Conservation (phyloP, 2,113 vertebrate species). For the Thamnaconus septentrionalis region DNA sequence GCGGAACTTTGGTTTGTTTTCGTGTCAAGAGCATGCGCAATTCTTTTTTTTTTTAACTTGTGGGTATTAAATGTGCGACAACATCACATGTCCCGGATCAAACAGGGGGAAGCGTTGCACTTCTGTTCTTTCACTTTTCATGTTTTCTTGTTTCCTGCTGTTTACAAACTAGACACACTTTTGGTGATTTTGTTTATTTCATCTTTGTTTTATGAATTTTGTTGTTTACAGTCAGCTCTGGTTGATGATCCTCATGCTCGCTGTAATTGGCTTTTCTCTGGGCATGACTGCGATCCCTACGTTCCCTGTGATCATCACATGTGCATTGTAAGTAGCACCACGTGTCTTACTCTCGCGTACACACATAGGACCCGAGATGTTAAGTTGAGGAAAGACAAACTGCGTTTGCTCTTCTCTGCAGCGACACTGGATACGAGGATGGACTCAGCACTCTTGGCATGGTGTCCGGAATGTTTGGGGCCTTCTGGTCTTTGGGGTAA, state of each 20-base stretch:
- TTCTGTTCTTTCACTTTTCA: neutral
- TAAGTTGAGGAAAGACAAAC: neutral
- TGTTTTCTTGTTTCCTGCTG: neutral
- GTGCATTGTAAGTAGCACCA: constrained; percentile 84
- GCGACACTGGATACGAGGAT: constrained; percentile 75
- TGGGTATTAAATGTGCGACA: too few species aligned
- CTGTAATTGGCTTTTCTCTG: constrained; percentile 85
- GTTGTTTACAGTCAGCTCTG: constrained; percentile 83
- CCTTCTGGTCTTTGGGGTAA: constrained; percentile 77
- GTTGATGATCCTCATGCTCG: constrained; percentile 84
- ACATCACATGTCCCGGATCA: too few species aligned
- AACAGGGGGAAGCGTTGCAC: too few species aligned
- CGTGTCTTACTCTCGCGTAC: neutral
- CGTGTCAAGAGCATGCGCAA: too few species aligned
- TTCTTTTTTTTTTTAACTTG: too few species aligned
- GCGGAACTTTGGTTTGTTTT: too few species aligned
- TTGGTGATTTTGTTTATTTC: neutral
- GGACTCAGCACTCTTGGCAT: constrained; percentile 75
- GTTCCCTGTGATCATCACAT: constrained; percentile 88
- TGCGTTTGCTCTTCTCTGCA: constrained; percentile 13
- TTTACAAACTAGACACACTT: neutral
- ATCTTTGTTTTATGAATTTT: neutral
- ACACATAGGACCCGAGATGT: neutral
- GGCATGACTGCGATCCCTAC: constrained; percentile 86
- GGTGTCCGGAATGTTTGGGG: constrained; percentile 70